A percentile compares a stretch with the other conserved stretches of the same genome.
phyloP scores from a whole-genome alignment of 35 echinoderm and acorn worm genomes.

The Stichopus chloronotus region DNA sequence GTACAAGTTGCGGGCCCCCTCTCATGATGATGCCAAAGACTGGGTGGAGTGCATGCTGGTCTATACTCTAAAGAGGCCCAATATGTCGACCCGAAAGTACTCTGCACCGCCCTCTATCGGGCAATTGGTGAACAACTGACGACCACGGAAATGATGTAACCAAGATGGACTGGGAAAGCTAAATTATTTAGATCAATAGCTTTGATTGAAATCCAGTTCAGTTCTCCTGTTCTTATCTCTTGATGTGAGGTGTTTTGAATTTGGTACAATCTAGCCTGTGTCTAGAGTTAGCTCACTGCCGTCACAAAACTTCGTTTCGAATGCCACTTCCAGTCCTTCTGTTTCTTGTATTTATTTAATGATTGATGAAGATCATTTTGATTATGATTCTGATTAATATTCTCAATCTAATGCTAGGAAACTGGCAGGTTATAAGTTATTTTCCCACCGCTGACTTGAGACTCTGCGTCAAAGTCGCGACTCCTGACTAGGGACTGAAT shows the following conservation, averaged over 20 bases:
- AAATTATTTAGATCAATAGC: not conserved
- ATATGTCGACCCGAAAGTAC: constrained; percentile 58
- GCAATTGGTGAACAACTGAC: not conserved
- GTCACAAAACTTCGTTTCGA: not conserved
- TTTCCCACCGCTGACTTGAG: too few relatives aligned
- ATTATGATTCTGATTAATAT: too few relatives aligned
- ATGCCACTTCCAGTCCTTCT: not conserved
- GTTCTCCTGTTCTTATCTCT: not conserved
- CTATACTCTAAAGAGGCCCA: constrained; percentile 78
- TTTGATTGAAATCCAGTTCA: not conserved
- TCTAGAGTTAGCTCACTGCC: not conserved
- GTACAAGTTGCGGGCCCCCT: constrained; percentile 83
- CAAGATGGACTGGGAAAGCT: not conserved
- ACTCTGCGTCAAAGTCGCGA: too few relatives aligned
- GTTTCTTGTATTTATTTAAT: too few relatives aligned
- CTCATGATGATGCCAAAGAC: constrained; percentile 72
- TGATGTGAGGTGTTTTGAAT: not conserved
- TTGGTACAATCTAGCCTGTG: not conserved
- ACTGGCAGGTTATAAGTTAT: too few relatives aligned
- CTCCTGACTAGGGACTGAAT: too few relatives aligned
- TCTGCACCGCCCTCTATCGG: constrained; percentile 14
- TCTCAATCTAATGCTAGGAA: too few relatives aligned
- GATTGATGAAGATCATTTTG: too few relatives aligned
- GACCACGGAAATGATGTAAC: not conserved
- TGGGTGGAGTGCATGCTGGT: constrained; percentile 86